phyloP scores from a whole-genome alignment of 2,888 invertebrate species.

The Phasia obesa region DNA sequence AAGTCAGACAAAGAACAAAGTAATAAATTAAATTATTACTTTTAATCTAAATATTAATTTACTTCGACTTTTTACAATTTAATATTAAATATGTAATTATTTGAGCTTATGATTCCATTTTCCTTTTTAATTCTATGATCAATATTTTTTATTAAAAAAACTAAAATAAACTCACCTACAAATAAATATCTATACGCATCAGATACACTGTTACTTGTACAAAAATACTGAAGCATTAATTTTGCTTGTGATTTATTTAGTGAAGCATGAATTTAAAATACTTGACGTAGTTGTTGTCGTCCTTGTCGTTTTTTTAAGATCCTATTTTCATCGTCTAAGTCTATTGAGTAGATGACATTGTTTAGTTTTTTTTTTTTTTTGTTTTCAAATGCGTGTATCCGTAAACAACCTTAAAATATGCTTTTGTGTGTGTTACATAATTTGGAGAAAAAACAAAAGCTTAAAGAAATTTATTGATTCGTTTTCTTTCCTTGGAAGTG shows the following conservation, averaged over 20 bases:
- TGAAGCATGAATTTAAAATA: conserved; percentile 48
- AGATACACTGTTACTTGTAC: background rate
- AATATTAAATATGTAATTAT: too few relatives aligned
- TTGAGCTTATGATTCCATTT: too few relatives aligned
- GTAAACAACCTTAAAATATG: conserved; percentile 49
- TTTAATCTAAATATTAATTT: too few relatives aligned
- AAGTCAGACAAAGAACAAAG: too few relatives aligned
- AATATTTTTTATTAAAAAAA: too few relatives aligned
- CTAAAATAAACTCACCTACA: too few relatives aligned
- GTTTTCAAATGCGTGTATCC: background rate
- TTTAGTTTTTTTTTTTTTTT: background rate
- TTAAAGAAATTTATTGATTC: conserved; percentile 40
- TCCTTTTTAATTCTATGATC: too few relatives aligned
- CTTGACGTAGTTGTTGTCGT: conserved; percentile 35
- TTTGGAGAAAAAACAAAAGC: background rate
- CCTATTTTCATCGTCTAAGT: background rate
- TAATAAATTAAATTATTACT: too few relatives aligned
- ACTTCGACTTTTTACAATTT: too few relatives aligned
- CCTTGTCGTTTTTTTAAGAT: background rate
- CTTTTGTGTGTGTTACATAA: conserved; percentile 35
- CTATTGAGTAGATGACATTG: conserved; percentile 24
- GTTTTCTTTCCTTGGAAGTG: background rate
- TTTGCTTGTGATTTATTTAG: conserved; percentile 57
- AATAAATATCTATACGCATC: too few relatives aligned
- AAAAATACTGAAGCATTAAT: conserved; percentile 53